A percentile compares a stretch with the other conserved stretches of the same genome.
Conservation (phyloP, 2,113 vertebrate species). For the Dendrocopos noguchii region DNA sequence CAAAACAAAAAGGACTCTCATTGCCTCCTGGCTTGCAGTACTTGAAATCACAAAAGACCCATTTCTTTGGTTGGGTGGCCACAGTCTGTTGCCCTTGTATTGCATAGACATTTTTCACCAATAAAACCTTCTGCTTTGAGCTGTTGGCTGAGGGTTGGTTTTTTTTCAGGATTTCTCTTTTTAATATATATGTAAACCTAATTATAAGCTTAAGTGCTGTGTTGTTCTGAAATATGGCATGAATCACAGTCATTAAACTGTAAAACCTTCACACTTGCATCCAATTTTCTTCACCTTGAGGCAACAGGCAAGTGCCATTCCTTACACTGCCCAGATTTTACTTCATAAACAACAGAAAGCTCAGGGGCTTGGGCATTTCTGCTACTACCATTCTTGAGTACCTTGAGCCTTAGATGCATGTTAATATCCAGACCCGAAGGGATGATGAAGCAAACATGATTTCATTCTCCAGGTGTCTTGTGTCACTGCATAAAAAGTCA, state of each 20-base stretch:
- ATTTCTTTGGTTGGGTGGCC: not conserved
- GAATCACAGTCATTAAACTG: not conserved
- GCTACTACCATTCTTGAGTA: not conserved
- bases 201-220: not conserved
- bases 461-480: not conserved
- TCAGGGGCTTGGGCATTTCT: not conserved
- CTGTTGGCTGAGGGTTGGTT: not conserved
- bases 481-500: not conserved
- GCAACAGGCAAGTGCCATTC: not conserved
- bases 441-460: not conserved
- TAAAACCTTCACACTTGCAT: not conserved
- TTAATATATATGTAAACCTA: not conserved
- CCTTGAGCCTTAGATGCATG: not conserved
- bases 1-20: not conserved
- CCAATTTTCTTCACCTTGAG: not conserved
- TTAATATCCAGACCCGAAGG: not conserved
- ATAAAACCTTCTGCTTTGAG: constrained; percentile 15
- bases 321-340: not conserved
- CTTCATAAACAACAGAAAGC: not conserved
- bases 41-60: not conserved
- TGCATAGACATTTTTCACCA: constrained; percentile 8
- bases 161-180: not conserved
- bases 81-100: not conserved
- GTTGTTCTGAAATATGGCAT: not conserved
- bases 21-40: not conserved